These are phyloP conservation scores for Macropis europaea DNA, from an alignment of 2,888 invertebrate species.

Conservation along the genomic window DNA sequence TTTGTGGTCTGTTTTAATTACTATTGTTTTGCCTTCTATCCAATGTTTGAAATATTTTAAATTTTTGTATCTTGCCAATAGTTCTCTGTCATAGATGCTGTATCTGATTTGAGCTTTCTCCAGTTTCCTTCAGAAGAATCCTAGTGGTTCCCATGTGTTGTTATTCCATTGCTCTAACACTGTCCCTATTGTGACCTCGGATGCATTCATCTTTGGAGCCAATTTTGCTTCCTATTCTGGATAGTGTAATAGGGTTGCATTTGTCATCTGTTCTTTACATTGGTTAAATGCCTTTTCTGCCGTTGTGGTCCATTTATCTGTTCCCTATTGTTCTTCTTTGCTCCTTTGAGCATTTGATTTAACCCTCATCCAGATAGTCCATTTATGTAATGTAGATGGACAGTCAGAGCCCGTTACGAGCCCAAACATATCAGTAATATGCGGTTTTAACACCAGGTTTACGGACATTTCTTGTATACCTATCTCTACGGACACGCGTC, in stretches of 20 bases:
- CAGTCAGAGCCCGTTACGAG: too few species aligned
- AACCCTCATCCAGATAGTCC: too few species aligned
- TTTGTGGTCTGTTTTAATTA: slow-evolving; percentile 15
- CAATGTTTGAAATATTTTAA: slow-evolving; percentile 12
- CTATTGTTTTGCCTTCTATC: slow-evolving; percentile 5
- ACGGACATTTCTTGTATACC: slow-evolving; percentile 8
- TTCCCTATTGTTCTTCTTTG: neutral
- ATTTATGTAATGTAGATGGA: too few species aligned
- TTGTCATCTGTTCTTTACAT: slow-evolving; percentile 29
- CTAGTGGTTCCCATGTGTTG: slow-evolving; percentile 15
- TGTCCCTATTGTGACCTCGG: slow-evolving; percentile 32
- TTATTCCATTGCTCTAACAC: slow-evolving; percentile 23
- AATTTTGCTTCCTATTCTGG: slow-evolving; percentile 28
- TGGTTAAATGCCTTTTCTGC: neutral
- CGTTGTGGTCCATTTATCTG: neutral
- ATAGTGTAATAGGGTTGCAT: slow-evolving; percentile 3
- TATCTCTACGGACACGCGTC: slow-evolving; percentile 11
- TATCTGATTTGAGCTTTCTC: slow-evolving; percentile 45
- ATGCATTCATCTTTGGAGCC: slow-evolving; percentile 45
- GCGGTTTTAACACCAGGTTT: too few species aligned
- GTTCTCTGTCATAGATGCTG: slow-evolving; percentile 52
- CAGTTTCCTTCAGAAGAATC: slow-evolving; percentile 27
- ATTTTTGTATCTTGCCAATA: neutral
- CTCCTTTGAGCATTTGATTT: neutral
- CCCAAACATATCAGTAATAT: too few species aligned